phyloP scores from a whole-genome alignment of 2,888 invertebrate genomes.

The Cantharis nigra region DNA sequence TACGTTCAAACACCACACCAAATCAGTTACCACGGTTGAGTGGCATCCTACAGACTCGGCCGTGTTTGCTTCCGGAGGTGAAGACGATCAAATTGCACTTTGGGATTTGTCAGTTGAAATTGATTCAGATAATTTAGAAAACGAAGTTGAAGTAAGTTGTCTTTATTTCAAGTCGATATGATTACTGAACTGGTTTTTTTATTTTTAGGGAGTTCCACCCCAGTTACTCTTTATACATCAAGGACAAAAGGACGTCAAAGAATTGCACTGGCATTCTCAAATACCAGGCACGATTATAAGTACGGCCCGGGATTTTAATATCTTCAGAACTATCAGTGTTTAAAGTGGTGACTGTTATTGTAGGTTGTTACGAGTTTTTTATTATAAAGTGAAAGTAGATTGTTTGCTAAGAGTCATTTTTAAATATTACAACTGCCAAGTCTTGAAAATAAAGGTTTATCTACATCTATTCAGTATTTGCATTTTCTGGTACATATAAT shows the following conservation, averaged over 20 bases:
- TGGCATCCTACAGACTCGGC: constrained; percentile 95
- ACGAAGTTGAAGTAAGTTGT: constrained; percentile 56
- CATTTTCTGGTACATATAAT: too few relatives aligned
- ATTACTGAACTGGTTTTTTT: too few relatives aligned
- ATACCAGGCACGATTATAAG: constrained; percentile 91
- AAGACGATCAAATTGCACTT: constrained; percentile 93
- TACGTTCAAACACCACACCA: constrained; percentile 92
- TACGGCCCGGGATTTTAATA: constrained; percentile 95
- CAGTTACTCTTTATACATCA: constrained; percentile 97
- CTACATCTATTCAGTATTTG: too few relatives aligned
- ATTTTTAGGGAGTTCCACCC: constrained; percentile 78
- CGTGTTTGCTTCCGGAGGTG: constrained; percentile 90
- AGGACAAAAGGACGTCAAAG: constrained; percentile 97
- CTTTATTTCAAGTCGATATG: too few relatives aligned
- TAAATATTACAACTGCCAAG: background rate
- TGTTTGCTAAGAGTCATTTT: background rate
- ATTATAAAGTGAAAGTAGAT: background rate
- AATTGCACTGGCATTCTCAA: constrained; percentile 98
- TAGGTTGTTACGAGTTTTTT: background rate
- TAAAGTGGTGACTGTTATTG: constrained; percentile 55
- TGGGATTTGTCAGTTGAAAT: constrained; percentile 96
- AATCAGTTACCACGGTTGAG: constrained; percentile 92
- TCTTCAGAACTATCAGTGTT: constrained; percentile 97
- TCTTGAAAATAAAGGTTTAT: too few relatives aligned
- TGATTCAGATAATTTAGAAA: constrained; percentile 66